Base-by-base conservation (phyloP, 2,797 vertebrate species). In the Premnoplex brunnescens region DNA sequence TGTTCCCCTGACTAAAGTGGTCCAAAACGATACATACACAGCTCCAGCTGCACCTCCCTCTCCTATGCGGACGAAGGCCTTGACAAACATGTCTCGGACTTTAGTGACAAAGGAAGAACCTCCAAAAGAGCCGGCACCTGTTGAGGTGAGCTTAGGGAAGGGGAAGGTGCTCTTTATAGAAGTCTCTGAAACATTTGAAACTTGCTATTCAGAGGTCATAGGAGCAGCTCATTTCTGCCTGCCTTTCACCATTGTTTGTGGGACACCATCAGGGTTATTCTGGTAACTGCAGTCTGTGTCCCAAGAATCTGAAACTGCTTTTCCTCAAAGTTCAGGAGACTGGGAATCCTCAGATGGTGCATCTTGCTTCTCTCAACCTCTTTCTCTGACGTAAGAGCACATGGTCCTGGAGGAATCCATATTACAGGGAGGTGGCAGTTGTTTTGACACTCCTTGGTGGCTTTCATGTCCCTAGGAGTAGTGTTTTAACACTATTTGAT, bases 21-120 rank as follows among this genome's bases (percentile, higher is more conserved):
- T 99, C 82, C 99, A 99, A 97, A 99, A 99, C 3, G 99, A 99
- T 86, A 96, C 99, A 0, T 99, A 99, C 96, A 99, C 98, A 0
- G 99, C 99, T 56, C 98, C 98, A 2, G 90, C 97, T 63, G 93
- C 97, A 51, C 87, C 97, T 48, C 94, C 97, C 9, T 96, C 98
- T 64, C 96, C 97, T 41, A 82, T 98, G 64, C 94, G 95, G 86
- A 97, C 98, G 4, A 98, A 98, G 89, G 92, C 98, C 34, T 95
- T 99, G 89, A 98, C 98, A 95, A 98, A 96, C 6, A 95, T 99
- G 94, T 99, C 99, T 73, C 98, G 99, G 97, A 99, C 99, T 19
- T 98, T 99, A 43, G 97, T 98, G 89, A 98, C 98, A 74, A 99
- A 99, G 97, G 99, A 99, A 89, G 98, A 97, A 24, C 87, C 96